Percentiles rank a stretch among this genome's conserved stretches.
phyloP scores from a whole-genome alignment of 2,797 vertebrate species.

The Gymnodraco acuticeps region DNA sequence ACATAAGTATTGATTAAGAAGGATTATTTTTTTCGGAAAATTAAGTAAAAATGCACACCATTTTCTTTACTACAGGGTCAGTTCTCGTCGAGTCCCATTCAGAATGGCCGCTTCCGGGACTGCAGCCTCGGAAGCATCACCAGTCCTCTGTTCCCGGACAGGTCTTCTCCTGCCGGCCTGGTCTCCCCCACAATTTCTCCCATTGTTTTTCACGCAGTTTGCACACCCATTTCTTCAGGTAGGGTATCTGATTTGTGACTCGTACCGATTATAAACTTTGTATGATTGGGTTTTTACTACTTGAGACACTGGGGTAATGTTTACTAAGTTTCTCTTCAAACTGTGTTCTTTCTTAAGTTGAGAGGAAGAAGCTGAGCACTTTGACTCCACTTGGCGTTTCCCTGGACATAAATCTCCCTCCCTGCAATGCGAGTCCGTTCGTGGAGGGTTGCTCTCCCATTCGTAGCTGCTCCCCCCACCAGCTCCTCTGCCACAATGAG shows the following conservation, averaged over 20 bases:
- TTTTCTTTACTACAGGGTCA: constrained; percentile 85
- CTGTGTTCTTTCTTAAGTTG: constrained; percentile 69
- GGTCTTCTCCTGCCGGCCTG: constrained; percentile 80
- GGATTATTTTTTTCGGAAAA: too few relatives aligned
- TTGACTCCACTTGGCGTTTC: constrained; percentile 86
- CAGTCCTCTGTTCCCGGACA: constrained; percentile 88
- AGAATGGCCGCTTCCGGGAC: constrained; percentile 85
- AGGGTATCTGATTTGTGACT: constrained; percentile 17
- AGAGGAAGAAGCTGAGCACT: constrained; percentile 84
- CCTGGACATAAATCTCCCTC: constrained; percentile 73
- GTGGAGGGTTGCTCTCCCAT: constrained; percentile 97
- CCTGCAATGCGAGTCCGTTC: constrained; percentile 87
- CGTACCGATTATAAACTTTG: neutral
- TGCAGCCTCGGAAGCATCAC: constrained; percentile 92
- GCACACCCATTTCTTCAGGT: constrained; percentile 89
- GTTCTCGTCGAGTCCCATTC: constrained; percentile 97
- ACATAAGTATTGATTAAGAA: too few relatives aligned
- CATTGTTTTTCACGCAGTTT: constrained; percentile 83
- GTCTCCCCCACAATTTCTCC: constrained; percentile 92
- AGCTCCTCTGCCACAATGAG: constrained; percentile 55
- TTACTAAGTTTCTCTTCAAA: neutral
- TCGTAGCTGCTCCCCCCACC: constrained; percentile 88
- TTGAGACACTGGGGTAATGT: neutral
- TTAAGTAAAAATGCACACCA: neutral
- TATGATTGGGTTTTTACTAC: neutral